These are phyloP conservation scores for Arctocebus calabarensis DNA, from an alignment of 2,797 vertebrate species.

Conservation along the genomic window DNA sequence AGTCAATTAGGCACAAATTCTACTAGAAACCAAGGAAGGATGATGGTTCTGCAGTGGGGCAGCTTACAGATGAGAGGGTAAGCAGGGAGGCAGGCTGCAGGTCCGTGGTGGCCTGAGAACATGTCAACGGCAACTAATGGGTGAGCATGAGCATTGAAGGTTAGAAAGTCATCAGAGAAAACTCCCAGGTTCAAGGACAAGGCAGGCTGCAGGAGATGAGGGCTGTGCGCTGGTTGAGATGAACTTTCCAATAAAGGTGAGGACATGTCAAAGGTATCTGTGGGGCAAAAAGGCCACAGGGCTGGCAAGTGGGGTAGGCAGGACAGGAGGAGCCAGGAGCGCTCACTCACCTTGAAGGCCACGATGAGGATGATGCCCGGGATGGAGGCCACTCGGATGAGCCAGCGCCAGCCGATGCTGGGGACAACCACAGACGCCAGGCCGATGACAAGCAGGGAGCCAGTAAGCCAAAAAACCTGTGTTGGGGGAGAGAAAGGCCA, in stretches of 20 bases:
- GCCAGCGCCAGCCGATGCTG: constrained; percentile 96
- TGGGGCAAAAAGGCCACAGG: background rate
- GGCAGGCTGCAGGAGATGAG: too few relatives aligned
- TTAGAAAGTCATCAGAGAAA: background rate
- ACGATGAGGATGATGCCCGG: constrained; percentile 93
- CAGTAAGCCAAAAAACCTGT: constrained; percentile 97
- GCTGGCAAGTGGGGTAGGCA: fast-evolving
- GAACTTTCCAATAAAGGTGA: background rate
- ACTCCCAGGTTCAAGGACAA: background rate
- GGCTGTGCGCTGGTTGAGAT: fast-evolving
- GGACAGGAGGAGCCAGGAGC: fast-evolving
- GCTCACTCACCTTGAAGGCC: constrained; percentile 91
- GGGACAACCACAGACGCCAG: constrained; percentile 94
- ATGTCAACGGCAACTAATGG: fast-evolving
- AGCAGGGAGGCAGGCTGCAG: background rate
- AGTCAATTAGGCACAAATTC: background rate
- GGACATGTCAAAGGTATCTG: fast-evolving
- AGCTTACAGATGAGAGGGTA: background rate
- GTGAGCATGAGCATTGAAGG: fast-evolving
- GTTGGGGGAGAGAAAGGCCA: fast-evolving
- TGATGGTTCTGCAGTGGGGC: background rate
- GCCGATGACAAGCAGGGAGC: constrained; percentile 95
- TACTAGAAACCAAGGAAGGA: background rate
- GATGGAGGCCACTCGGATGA: constrained; percentile 93
- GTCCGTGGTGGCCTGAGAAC: background rate